Conservation (phyloP, 1,140 invertebrate genomes). For the Berghia stephanieae region DNA sequence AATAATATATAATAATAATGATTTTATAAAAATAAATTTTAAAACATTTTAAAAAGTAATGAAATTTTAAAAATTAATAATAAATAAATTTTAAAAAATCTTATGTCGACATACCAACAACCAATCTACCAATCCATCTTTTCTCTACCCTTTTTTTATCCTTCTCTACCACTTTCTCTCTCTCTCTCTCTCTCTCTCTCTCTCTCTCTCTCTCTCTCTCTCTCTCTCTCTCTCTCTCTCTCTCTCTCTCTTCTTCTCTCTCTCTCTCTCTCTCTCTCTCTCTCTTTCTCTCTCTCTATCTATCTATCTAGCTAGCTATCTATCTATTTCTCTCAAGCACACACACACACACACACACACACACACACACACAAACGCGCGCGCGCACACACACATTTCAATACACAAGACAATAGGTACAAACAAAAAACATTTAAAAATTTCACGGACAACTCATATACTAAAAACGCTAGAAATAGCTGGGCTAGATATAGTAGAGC, state of each 20-base stretch:
- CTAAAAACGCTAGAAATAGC: no score
- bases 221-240: background rate
- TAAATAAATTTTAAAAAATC: background rate
- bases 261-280: constrained; percentile 18
- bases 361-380: no score
- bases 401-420: background rate
- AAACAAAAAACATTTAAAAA: no score
- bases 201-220: background rate
- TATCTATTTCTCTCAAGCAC: no score
- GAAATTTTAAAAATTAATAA: background rate
- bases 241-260: background rate
- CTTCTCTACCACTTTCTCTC: no score
- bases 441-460: no score
- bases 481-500: no score
- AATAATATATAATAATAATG: background rate
- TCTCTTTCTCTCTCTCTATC: no score
- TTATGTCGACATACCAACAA: background rate
- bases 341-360: no score
- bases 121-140: background rate
- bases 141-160: background rate
- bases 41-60: background rate
- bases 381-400: background rate
- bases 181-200: background rate
- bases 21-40: background rate
- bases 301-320: no score